These are phyloP conservation scores for Hoplostethus mediterraneus DNA, from an alignment of 2,797 vertebrate genomes.

Conservation along the genomic window DNA sequence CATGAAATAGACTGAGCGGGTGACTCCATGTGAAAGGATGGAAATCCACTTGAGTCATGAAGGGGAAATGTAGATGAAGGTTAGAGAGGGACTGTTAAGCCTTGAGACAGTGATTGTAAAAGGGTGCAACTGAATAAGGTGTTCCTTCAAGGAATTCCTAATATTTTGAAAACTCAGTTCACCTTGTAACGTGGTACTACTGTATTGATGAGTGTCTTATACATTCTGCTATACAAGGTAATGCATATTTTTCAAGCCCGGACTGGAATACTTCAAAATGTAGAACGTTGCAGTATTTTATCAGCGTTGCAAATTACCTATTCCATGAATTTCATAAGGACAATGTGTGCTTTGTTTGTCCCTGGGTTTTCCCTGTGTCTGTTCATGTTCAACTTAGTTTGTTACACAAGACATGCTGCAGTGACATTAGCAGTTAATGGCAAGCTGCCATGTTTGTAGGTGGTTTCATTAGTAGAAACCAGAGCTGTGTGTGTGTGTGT, in stretches of 20 bases:
- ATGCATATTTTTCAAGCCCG: too few species aligned
- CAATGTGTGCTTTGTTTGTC: background rate
- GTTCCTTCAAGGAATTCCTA: background rate
- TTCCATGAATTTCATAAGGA: background rate
- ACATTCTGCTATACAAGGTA: too few species aligned
- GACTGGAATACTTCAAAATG: too few species aligned
- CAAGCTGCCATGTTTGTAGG: background rate
- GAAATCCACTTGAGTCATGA: conserved; percentile 20
- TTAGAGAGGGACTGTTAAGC: too few species aligned
- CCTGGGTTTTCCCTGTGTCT: background rate
- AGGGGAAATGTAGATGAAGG: conserved; percentile 24
- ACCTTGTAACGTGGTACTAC: too few species aligned
- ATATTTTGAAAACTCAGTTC: too few species aligned
- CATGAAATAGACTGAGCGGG: background rate
- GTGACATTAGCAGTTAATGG: background rate
- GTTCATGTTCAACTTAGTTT: background rate
- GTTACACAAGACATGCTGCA: background rate
- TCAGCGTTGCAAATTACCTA: background rate
- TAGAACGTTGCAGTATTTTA: background rate
- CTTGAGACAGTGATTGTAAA: too few species aligned
- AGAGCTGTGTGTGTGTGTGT: background rate
- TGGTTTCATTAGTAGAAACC: conserved; percentile 1
- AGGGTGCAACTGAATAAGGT: background rate
- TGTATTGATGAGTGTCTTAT: too few species aligned
- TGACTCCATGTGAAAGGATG: background rate